Base-by-base conservation (phyloP, 30 jellyfish, hydroid and myxozoan genomes). In the Mastigias papua region DNA sequence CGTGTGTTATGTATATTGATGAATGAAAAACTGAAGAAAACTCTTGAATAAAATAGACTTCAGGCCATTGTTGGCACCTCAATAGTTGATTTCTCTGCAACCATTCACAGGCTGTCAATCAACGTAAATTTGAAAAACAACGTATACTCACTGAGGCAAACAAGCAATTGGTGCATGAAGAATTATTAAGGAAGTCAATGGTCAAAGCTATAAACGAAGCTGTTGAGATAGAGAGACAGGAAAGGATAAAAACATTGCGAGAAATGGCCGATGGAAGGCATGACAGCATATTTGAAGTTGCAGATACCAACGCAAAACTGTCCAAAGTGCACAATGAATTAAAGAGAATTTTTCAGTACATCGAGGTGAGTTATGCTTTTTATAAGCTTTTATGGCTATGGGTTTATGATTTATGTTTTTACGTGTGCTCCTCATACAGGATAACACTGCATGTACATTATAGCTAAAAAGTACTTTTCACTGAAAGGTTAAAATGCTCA, bases 191-290 rank as follows among this genome's bases (percentile, higher is more conserved):
- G 35, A 73, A 72, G 58, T 48, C 88, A 13, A 67, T 75, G 73
- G 30, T 42, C 29, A 77, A 49, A 62, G 94, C 88, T 0, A 80
- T 85, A 64, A 57, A 64, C 20, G 73, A 85, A 58, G 94, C 94
- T 32, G 88, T 85, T 0, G 94, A 85, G 32, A 31, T 70, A 1
- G 94, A 85, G 82, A 72, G 94, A 63, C 70, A 49, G 25, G 88
- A 85, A 33, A 73, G 76, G 34, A 73, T 57, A 30, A 64, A 62
- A 11, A 27, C 78, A 17, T 31, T 72, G 30, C 48, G 27, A 26
- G 88, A 85, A 46, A 85, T 85, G 94, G 88, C 94, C 8, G 68
- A 85, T 7, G 94, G 94, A 22, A 73, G 42, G 32, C 81, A 77
- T n/a, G 88, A 73, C 6, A 23, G 58, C 21, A 32, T 76, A 19